A percentile compares a stretch with the other conserved stretches of the same genome.
These are phyloP conservation scores for Mugil cephalus DNA, from an alignment of 2,113 vertebrate species.

Conservation along the genomic window DNA sequence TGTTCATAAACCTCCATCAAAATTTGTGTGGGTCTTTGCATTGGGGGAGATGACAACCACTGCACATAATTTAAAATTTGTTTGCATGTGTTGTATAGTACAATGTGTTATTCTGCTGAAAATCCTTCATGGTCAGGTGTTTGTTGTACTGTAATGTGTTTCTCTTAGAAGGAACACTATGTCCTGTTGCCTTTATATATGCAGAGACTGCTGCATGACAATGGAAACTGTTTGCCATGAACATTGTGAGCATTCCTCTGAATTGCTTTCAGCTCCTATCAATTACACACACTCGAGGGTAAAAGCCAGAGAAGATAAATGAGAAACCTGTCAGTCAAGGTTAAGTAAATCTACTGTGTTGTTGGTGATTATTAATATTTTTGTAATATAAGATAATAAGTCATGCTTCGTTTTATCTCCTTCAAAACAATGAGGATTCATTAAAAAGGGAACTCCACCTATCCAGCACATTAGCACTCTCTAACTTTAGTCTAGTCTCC, in stretches of 20 bases:
- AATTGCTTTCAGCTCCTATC: no score
- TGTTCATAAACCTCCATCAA: background rate
- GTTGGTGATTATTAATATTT: no score
- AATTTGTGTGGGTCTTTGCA: background rate
- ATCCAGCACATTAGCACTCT: no score
- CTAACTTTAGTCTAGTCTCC: no score
- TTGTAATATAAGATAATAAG: no score
- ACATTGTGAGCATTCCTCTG: constrained; percentile 23
- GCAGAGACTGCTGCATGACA: constrained; percentile 46
- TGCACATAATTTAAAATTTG: background rate
- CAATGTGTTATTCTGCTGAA: background rate
- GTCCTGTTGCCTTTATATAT: constrained; percentile 24
- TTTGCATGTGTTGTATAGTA: background rate
- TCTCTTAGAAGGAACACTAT: constrained; percentile 1
- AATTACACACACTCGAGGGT: no score
- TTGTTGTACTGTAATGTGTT: constrained; percentile 20
- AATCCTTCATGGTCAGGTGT: background rate
- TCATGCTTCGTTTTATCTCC: no score
- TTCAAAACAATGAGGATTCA: no score
- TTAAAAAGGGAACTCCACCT: no score
- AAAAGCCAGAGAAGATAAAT: no score
- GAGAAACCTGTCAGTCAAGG: no score
- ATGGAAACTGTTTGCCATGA: constrained; percentile 5
- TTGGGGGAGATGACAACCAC: background rate
- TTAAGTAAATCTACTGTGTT: no score